A percentile compares a stretch with the other conserved stretches of the same genome.
Conservation (phyloP, 1,140 invertebrate species). For the Heliothis subflexa region DNA sequence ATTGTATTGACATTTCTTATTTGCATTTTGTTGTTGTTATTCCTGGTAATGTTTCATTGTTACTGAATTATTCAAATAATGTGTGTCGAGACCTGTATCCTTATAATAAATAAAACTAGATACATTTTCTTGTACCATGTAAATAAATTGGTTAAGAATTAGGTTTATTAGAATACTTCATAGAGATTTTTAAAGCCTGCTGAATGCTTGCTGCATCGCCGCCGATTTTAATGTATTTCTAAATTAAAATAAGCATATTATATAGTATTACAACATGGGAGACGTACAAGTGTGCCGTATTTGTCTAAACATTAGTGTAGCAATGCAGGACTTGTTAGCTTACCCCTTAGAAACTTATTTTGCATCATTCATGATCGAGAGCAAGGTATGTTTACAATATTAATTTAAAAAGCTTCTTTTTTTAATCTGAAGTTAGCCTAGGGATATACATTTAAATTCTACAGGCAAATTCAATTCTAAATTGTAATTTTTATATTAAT, state of each 20-base stretch:
- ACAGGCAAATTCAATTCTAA: too few species aligned
- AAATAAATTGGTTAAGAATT: too few species aligned
- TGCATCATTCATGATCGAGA: constrained; percentile 63
- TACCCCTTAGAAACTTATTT: constrained; percentile 67
- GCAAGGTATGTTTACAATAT: constrained; percentile 63
- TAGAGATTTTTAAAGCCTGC: not conserved
- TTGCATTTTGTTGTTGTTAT: too few species aligned
- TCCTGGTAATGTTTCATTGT: too few species aligned
- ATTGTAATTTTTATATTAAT: too few species aligned
- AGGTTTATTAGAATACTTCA: too few species aligned
- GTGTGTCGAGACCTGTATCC: too few species aligned
- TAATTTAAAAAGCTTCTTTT: not conserved
- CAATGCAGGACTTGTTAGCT: constrained; percentile 62
- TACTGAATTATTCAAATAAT: too few species aligned
- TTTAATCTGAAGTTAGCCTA: too few species aligned
- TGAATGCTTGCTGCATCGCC: not conserved
- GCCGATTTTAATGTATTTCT: not conserved
- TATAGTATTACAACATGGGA: constrained; percentile 58
- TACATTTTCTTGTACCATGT: too few species aligned
- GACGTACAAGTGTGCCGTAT: constrained; percentile 69
- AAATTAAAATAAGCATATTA: not conserved
- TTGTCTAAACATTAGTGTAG: constrained; percentile 69
- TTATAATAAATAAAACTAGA: too few species aligned
- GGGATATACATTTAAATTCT: too few species aligned
- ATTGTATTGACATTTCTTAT: not conserved